phyloP scores from a whole-genome alignment of 1,140 invertebrate genomes.

The Trichogramma pretiosum region DNA sequence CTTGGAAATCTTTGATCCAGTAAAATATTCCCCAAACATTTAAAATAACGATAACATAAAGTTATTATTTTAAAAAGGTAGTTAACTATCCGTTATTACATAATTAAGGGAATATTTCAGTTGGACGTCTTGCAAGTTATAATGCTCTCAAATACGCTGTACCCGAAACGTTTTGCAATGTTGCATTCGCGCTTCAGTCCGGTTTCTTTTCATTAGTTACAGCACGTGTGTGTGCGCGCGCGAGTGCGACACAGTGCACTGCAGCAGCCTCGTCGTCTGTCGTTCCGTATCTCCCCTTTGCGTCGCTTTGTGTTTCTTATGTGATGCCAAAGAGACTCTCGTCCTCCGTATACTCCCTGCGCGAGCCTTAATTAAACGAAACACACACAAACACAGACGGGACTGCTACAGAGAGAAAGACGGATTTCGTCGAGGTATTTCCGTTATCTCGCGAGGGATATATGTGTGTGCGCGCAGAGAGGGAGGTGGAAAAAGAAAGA shows the following conservation, averaged over 20 bases:
- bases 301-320: constrained; percentile 20
- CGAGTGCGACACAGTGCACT: background rate
- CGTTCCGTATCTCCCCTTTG: constrained; percentile 17
- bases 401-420: background rate
- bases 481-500: no score
- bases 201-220: constrained; percentile 1
- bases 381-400: constrained; percentile 10
- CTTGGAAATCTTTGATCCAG: no score
- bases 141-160: no score
- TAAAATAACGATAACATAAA: no score
- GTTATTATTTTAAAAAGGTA: no score
- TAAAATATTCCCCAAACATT: no score
- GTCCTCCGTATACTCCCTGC: background rate
- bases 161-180: no score
- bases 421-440: constrained; percentile 18
- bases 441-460: constrained; percentile 21
- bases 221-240: background rate
- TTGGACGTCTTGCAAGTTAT: no score
- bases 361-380: background rate
- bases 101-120: constrained; percentile 18
- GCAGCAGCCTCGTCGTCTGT: constrained; percentile 7
- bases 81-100: constrained; percentile 18
- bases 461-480: no score
- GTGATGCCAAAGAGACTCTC: background rate
- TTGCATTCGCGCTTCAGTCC: no score